A percentile compares a stretch with the other conserved stretches of the same genome.
Conservation (phyloP, 2,797 vertebrate species). For the Siniperca scherzeri region DNA sequence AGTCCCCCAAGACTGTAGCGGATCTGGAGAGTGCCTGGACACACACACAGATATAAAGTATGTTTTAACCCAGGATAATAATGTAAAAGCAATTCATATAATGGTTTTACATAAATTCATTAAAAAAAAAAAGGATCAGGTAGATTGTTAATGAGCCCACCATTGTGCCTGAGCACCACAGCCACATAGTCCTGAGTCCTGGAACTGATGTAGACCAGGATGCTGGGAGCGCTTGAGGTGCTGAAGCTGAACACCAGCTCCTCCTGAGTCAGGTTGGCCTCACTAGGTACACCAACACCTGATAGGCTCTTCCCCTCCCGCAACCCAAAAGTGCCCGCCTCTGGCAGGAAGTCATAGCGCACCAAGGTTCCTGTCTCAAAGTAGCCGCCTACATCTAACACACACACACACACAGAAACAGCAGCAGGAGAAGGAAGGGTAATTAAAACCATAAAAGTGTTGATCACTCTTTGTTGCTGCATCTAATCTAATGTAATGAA, state of each 20-base stretch:
- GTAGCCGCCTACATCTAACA: constrained; percentile 94
- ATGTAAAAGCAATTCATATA: background rate
- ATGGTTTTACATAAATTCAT: background rate
- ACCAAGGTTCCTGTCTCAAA: constrained; percentile 97
- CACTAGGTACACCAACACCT: constrained; percentile 58
- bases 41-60: background rate
- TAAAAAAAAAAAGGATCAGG: background rate
- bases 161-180: constrained; percentile 87
- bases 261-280: constrained; percentile 89
- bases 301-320: constrained; percentile 76
- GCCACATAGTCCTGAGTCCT: constrained; percentile 93
- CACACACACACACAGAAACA: background rate
- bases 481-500: background rate
- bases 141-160: constrained; percentile 32
- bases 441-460: background rate
- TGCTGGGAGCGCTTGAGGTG: constrained; percentile 91
- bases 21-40: constrained; percentile 93
- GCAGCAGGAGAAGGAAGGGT: background rate
- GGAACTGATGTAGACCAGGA: constrained; percentile 94
- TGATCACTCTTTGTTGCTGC: background rate
- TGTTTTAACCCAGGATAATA: background rate
- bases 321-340: constrained; percentile 50
- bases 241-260: constrained; percentile 96
- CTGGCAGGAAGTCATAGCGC: constrained; percentile 91
- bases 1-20: constrained; percentile 94